Evolutionary conservation across 2,113 vertebrate species (phyloP).

Genomic region (Pristiophorus japonicus): DNA sequence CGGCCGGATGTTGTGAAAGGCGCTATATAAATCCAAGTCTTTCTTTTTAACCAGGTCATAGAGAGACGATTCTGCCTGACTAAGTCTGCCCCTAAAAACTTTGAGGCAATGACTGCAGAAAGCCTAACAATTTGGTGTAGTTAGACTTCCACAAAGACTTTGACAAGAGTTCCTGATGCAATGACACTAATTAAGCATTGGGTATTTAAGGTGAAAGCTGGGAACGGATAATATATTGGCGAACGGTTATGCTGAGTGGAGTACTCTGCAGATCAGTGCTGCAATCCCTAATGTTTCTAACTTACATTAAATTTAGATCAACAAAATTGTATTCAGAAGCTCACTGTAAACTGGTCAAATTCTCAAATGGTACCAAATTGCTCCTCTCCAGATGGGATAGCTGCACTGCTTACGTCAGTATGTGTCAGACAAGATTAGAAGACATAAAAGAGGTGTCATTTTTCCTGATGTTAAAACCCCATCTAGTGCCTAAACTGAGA

Average conservation of each 20-base stretch:
- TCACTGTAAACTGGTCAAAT: not conserved
- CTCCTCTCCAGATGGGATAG: not conserved
- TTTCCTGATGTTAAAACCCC: not conserved
- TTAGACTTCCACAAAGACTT: not conserved
- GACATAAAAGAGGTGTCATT: not conserved
- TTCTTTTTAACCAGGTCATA: not conserved
- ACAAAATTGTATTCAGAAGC: not conserved
- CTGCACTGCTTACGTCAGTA: not conserved
- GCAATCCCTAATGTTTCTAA: not conserved
- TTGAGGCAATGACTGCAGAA: not conserved
- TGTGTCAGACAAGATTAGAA: not conserved
- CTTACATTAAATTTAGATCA: not conserved
- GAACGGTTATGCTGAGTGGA: not conserved
- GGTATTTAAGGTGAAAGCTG: not conserved
- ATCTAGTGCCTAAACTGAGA: conserved; percentile 19
- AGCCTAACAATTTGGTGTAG: not conserved
- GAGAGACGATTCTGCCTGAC: not conserved
- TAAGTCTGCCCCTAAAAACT: not conserved
- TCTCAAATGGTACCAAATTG: not conserved
- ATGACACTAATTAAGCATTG: not conserved
- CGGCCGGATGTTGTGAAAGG: too few relatives aligned
- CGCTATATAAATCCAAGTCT: too few relatives aligned
- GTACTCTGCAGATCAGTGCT: not conserved
- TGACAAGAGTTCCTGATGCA: not conserved
- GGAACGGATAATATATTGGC: not conserved